phyloP scores from a whole-genome alignment of 2,888 invertebrate genomes.

The Tridacna crocea region DNA sequence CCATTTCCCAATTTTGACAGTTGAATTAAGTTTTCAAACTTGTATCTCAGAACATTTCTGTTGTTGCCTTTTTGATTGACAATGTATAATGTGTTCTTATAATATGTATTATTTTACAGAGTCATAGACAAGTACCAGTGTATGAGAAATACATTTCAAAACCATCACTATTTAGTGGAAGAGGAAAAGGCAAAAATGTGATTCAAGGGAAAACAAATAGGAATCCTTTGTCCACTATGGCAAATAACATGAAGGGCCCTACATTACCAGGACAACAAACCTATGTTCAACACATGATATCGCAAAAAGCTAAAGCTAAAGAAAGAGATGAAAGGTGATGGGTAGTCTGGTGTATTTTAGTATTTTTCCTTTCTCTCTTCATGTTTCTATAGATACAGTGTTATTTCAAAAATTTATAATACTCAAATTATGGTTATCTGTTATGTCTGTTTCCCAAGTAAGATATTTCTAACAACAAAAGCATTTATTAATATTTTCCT shows the following conservation, averaged over 20 bases:
- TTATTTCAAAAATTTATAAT: no score
- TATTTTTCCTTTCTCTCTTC: no score
- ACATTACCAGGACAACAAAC: conserved; percentile 5
- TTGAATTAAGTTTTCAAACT: no score
- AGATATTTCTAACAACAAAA: no score
- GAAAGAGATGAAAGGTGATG: conserved; percentile 75
- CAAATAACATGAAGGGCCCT: not conserved
- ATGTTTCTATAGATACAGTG: no score
- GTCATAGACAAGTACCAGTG: conserved; percentile 35
- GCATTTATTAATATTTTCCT: no score
- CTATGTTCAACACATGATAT: conserved; percentile 53
- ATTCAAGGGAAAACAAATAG: not conserved
- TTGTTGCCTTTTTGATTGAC: no score
- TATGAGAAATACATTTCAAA: conserved; percentile 62
- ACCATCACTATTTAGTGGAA: conserved; percentile 49
- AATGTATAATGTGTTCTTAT: not conserved
- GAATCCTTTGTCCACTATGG: not conserved
- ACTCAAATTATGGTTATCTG: no score
- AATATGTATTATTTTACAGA: conserved; percentile 32
- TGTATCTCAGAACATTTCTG: no score
- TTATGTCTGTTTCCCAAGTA: no score
- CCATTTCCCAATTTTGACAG: no score
- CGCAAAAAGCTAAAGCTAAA: conserved; percentile 66
- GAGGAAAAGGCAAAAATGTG: not conserved
- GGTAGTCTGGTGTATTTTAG: not conserved